Evolutionary conservation across 2,888 invertebrate genomes (phyloP), one percentile per base, ranked within the genome.

Genomic region (Yponomeuta cagnagella): DNA sequence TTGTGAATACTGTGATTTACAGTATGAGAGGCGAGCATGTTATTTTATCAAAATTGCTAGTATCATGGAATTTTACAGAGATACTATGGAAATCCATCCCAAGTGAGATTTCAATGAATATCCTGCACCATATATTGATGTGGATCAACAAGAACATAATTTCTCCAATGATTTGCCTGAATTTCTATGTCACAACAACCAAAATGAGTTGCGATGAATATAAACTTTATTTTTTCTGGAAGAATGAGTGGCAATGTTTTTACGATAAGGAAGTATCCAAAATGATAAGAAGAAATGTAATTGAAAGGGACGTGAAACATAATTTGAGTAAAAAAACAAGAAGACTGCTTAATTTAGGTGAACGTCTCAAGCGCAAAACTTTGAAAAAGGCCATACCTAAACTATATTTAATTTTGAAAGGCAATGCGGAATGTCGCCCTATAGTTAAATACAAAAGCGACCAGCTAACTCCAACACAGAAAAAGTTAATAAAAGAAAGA

Each of bases 221-320:
- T 74, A 90, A 88, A 77, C 80, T 92, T 48, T 79, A 86, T 79
- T 93, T 81, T 74, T 92, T 90, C 77, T 85, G 84, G 81, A 92
- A 89, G 80, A 75, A 79, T 68, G 79, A 88, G 64, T 93, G 93
- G 93, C 92, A 93, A 76, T 86, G 89, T 73, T 89, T 86, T 75
- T 90, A 87, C 77, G 89, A 92, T 70, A 85, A 80, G 75, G 83
- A 85, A 72, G 77, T 92, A 58, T 79, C 81, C 10, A 79, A 81
- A 71, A 83, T 92, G 84, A 71, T 87, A 37, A 78, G 43, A n/a
- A 77, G 77, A 9, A 85, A 82, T 76, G 75, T 83, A 52, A 78
- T 92, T 69, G 77, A 76, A 63, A 90, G 84, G 77, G 81, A 73
- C 78, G 78, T 85, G 72, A 67, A 73, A 0, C 82, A 79, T 75